Conservation (phyloP, 2,797 vertebrate genomes). For the Chloroceryle inda region DNA sequence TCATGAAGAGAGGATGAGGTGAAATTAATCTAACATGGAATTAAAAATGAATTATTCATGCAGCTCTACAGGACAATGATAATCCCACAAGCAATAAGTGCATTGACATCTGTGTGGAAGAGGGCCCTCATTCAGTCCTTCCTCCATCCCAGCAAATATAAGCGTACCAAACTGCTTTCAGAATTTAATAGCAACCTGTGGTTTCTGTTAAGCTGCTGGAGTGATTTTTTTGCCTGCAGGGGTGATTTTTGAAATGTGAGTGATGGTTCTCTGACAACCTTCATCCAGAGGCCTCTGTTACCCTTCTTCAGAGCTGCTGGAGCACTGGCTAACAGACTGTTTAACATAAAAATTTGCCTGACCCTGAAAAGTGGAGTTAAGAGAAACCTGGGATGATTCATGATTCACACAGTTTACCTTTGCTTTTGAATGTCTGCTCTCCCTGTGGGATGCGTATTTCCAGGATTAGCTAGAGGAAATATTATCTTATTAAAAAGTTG, state of each 20-base stretch:
- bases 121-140: neutral
- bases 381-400: neutral
- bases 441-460: neutral
- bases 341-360: neutral
- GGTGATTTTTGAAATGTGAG: neutral
- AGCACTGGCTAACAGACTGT: neutral
- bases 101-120: neutral
- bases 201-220: neutral
- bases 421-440: neutral
- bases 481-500: neutral
- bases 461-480: slow-evolving; percentile 13
- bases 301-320: neutral
- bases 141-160: neutral
- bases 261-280: neutral
- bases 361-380: neutral
- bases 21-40: slow-evolving; percentile 38
- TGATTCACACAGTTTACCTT: neutral
- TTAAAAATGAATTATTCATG: slow-evolving; percentile 64
- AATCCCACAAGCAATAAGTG: slow-evolving; percentile 3
- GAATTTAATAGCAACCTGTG: neutral
- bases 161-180: neutral
- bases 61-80: neutral
- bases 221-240: neutral
- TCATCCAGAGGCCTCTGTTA: neutral
- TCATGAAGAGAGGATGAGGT: neutral